These are phyloP conservation scores for Tenualosa thibaudeaui DNA, from an alignment of 2,797 vertebrate genomes.

Conservation along the genomic window DNA sequence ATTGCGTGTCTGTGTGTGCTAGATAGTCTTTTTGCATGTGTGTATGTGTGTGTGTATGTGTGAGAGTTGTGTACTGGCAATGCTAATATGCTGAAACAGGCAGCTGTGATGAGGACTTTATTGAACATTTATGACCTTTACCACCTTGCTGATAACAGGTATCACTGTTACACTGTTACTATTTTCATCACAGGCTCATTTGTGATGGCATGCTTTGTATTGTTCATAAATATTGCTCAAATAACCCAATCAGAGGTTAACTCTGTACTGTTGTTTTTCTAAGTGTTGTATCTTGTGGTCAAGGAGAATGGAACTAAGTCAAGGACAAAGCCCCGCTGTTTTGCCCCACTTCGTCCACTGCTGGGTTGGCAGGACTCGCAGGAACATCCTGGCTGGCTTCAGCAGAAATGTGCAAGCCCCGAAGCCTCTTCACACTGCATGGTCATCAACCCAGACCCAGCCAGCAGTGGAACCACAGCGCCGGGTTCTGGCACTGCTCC, in stretches of 20 bases:
- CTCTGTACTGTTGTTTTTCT: neutral
- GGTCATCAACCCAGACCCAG: neutral
- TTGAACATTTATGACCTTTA: slow-evolving; percentile 7
- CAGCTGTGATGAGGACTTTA: neutral
- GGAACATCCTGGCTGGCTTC: slow-evolving; percentile 7
- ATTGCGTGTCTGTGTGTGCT: neutral
- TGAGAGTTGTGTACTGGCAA: neutral
- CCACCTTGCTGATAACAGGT: neutral
- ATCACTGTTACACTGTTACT: neutral
- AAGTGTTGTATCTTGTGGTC: neutral
- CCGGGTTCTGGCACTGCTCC: neutral
- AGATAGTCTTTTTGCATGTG: neutral
- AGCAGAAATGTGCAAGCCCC: neutral
- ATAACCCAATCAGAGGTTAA: neutral
- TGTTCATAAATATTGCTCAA: neutral
- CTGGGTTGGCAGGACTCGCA: neutral
- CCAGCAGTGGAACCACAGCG: neutral
- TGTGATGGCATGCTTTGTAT: neutral
- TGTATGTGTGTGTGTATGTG: neutral
- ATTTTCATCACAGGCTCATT: neutral
- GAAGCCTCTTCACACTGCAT: slow-evolving; percentile 17
- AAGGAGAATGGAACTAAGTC: neutral
- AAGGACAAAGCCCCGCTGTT: neutral
- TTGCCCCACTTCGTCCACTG: neutral
- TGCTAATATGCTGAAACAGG: neutral